Evolutionary conservation across 2,113 vertebrate species (phyloP), one percentile per base, ranked within the genome.

Genomic region (Sarotherodon lohbergeri): DNA sequence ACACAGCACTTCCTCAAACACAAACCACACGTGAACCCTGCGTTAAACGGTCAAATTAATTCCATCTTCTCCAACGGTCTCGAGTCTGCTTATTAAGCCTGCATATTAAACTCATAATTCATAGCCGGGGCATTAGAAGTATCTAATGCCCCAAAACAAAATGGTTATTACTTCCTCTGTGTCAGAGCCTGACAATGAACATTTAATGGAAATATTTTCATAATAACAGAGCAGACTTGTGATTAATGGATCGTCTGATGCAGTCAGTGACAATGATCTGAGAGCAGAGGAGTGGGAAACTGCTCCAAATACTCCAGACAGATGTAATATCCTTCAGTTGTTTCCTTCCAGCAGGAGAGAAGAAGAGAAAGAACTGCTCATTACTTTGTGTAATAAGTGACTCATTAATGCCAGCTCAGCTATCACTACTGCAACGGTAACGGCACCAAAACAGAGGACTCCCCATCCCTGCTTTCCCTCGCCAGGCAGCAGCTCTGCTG

Each of bases 21-120:
- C 13, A 76, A 63, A 81, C 32, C 41, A 66, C 48, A 83, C 19
- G 43, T 8, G 22, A 68, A 43, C 48, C 27, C 54, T 2, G 52
- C n/a, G 46, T 52, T 63, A 61, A 88, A 86, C 56, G n/a, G 29
- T 19, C 52, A 50, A 55, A 84, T 34, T 55, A 13, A 41, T 81
- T 73, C 57, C 34, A 84, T 88, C 78, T 57, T 27, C 46, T 71
- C 71, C 19, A 46, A 27, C 13, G 13, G 79, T 63, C 56, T 41
- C 14, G 5, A 2, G 17, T 32, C 36, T 54, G 22, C 80, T 83
- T 80, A 86, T 82, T 82, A 83, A 61, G 13, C 1, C 82, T 63
- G 80, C 16, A 76, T 83, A 92, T 89, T 92, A 90, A 91, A 92
- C 46, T 86, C 56, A 27, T 90, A 82, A 57, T 90, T 91, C 81